phyloP scores from a whole-genome alignment of 2,797 vertebrate genomes.

The Bovichtus variegatus region DNA sequence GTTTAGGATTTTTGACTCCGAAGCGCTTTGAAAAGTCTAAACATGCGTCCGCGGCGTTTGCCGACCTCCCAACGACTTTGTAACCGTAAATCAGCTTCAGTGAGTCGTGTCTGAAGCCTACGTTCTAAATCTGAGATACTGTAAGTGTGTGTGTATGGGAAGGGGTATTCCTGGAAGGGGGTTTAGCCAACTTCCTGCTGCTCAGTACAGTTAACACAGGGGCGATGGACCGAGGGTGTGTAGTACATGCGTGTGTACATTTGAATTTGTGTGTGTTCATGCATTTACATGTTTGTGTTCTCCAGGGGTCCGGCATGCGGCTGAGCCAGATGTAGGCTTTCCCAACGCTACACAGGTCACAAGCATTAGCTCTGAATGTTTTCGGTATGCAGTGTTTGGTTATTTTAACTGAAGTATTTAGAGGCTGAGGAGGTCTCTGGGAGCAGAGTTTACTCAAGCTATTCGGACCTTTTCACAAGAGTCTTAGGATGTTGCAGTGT shows the following conservation, averaged over 20 bases:
- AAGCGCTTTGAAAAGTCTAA: constrained; percentile 24
- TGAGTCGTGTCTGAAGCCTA: constrained; percentile 26
- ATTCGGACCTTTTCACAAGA: constrained; percentile 13
- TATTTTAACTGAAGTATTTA: constrained; percentile 50
- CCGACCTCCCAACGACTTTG: constrained; percentile 42
- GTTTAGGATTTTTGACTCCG: constrained; percentile 13
- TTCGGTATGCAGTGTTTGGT: constrained; percentile 52
- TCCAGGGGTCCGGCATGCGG: constrained; percentile 39
- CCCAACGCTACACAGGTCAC: constrained; percentile 36
- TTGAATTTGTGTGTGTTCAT: constrained; percentile 25
- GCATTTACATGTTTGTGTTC: constrained; percentile 53
- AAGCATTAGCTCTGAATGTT: constrained; percentile 37
- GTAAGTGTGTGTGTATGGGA: constrained; percentile 38
- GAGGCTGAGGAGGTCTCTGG: constrained; percentile 11
- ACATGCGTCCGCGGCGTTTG: constrained; percentile 17
- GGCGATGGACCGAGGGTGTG: constrained; percentile 34
- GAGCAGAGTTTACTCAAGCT: constrained; percentile 30
- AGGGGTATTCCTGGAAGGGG: constrained; percentile 73
- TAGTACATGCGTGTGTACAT: constrained; percentile 21
- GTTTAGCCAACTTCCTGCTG: constrained; percentile 75
- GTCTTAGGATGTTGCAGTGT: constrained; percentile 3
- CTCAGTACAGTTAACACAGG: constrained; percentile 61
- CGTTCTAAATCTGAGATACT: constrained; percentile 59
- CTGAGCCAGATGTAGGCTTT: constrained; percentile 66
- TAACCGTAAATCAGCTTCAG: constrained; percentile 57